A percentile compares a stretch with the other conserved stretches of the same genome.
Evolutionary conservation across 2,888 invertebrate species (phyloP).

Genomic region (Tridacna gigas): DNA sequence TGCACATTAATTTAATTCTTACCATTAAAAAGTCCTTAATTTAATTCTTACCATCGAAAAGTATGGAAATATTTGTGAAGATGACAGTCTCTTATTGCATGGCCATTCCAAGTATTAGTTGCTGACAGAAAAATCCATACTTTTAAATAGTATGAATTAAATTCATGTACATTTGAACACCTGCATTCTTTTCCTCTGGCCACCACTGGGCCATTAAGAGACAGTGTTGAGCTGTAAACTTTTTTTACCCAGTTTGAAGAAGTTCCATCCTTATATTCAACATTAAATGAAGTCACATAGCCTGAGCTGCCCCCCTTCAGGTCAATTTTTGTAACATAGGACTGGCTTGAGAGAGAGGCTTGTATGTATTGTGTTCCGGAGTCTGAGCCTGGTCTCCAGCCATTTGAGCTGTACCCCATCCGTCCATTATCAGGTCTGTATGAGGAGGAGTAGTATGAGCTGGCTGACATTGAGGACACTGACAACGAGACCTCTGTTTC

Average conservation of each 20-base stretch:
- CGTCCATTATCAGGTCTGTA: not conserved
- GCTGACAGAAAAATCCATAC: too few relatives aligned
- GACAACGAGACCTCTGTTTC: constrained; percentile 4
- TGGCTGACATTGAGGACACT: not conserved
- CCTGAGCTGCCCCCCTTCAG: constrained; percentile 58
- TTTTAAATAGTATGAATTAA: too few relatives aligned
- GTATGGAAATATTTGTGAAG: too few relatives aligned
- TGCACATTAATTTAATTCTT: too few relatives aligned
- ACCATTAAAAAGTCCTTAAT: too few relatives aligned
- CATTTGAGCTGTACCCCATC: constrained; percentile 22
- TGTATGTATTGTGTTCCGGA: constrained; percentile 37
- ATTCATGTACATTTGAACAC: too few relatives aligned
- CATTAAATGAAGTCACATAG: constrained; percentile 62
- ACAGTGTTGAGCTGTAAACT: too few relatives aligned
- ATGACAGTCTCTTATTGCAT: too few relatives aligned
- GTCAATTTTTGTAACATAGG: constrained; percentile 65
- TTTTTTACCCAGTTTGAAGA: constrained; percentile 56
- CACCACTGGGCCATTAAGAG: too few relatives aligned
- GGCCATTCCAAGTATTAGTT: too few relatives aligned
- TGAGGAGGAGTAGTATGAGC: constrained; percentile 9
- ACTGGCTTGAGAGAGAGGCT: constrained; percentile 21
- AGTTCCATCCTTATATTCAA: constrained; percentile 60
- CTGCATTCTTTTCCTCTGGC: too few relatives aligned
- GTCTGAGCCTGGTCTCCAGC: constrained; percentile 42
- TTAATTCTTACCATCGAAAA: too few relatives aligned